Base-by-base conservation (phyloP, 2,888 invertebrate species). In the Petrolisthes cinctipes region DNA sequence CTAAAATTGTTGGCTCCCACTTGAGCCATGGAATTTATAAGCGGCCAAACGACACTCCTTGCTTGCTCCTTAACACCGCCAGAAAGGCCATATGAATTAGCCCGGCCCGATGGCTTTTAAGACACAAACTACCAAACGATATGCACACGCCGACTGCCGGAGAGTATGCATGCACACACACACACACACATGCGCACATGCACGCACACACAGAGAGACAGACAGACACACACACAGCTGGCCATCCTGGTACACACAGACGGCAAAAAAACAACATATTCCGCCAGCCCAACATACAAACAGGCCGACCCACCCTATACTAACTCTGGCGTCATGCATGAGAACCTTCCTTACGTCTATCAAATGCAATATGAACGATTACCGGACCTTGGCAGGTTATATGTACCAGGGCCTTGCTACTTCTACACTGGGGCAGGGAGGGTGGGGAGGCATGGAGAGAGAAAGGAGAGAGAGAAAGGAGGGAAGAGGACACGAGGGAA, bases 331-430 rank as follows among this genome's bases (percentile, higher is more conserved):
- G n/a, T 81, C 87, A 88, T 88, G 87, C 87, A 84, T 61, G n/a
- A n/a, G 20, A 71, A 75, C 37, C 66, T 75, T 84, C 81, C 84
- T 88, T 84, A 84, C 37, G n/a, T 75, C 87, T 88, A 88, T 84
- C 87, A 88, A 88, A 88, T 88, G 87, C 87, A 87, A 79, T 83
- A 84, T n/a, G 80, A 88, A 88, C 81, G 84, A 88, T 84, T 53
- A 71, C 23, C 68, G 82, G 73, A 78, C 82, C 86, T 66, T 11
- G 53, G 71, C 71, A 56, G 51, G 68, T 81, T 23, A 73, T 71
- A 76, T 76, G 37, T 71, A 66, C 76, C 86, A n/a, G 73, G 76
- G 76, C 75, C 68, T 57, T 57, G 20, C 86, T 86, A 82, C 82
- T 57, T 73, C 86, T 86, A 86, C 66, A 53, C 53, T 57, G 51